Percentiles rank a stretch among this genome's conserved stretches.
These are phyloP conservation scores for Anoplius nigerrimus DNA, from an alignment of 2,888 invertebrate species.

Conservation along the genomic window DNA sequence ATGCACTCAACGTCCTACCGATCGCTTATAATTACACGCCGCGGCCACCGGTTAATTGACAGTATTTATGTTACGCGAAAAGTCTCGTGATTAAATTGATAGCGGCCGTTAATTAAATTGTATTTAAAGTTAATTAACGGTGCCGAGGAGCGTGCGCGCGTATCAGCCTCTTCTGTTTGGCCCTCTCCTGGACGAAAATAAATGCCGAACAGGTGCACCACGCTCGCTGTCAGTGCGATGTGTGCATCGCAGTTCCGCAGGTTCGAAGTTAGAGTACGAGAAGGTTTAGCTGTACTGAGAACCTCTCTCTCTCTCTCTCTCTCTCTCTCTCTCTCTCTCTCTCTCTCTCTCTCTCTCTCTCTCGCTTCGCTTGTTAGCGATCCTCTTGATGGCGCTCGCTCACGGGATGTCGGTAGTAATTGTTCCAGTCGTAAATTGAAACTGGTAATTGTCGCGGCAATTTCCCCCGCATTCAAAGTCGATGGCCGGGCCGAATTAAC, in stretches of 20 bases:
- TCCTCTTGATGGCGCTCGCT: neutral
- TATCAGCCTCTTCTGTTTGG: too few relatives aligned
- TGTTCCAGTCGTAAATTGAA: slow-evolving; percentile 52
- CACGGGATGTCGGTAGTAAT: slow-evolving; percentile 43
- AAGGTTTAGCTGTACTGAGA: too few relatives aligned
- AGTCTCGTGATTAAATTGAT: slow-evolving; percentile 7
- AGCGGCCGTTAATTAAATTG: slow-evolving; percentile 51
- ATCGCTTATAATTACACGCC: neutral
- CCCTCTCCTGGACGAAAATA: slow-evolving; percentile 26
- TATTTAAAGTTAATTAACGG: slow-evolving; percentile 50
- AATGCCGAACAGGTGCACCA: slow-evolving; percentile 55
- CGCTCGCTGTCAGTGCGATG: too few relatives aligned
- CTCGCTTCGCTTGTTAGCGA: neutral
- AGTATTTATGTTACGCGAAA: slow-evolving; percentile 24
- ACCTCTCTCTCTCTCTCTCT: too few relatives aligned
- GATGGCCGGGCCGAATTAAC: neutral
- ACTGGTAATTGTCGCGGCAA: slow-evolving; percentile 45
- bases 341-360: too few relatives aligned
- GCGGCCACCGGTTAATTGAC: neutral
- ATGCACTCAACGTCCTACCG: neutral
- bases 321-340: too few relatives aligned
- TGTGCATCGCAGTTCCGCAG: too few relatives aligned
- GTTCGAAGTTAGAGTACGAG: too few relatives aligned
- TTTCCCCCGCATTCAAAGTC: slow-evolving; percentile 6
- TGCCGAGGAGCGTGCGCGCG: slow-evolving; percentile 37